Evolutionary conservation across 2,888 invertebrate genomes (phyloP).

Genomic region (Dolomedes plantarius): DNA sequence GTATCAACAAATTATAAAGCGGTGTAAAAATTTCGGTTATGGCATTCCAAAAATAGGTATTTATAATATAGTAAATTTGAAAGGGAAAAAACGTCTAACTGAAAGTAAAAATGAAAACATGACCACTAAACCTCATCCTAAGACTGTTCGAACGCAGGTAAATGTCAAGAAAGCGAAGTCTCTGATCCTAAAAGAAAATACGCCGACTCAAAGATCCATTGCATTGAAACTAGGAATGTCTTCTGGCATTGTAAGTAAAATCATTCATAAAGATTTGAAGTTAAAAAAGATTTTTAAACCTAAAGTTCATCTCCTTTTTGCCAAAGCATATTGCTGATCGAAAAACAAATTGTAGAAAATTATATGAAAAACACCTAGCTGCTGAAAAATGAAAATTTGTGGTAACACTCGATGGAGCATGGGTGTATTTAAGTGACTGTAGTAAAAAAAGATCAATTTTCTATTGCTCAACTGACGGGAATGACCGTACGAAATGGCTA

Average conservation of each 20-base stretch:
- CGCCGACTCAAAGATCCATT: slow-evolving; percentile 11
- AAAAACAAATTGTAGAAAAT: background rate
- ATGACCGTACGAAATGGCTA: slow-evolving; percentile 6
- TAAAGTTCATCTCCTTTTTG: slow-evolving; percentile 14
- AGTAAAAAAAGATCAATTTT: background rate
- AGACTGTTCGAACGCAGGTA: background rate
- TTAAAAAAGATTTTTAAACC: slow-evolving; percentile 2
- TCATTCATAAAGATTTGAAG: slow-evolving; percentile 7
- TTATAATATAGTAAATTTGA: slow-evolving; percentile 7
- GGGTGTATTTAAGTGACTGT: slow-evolving; percentile 2
- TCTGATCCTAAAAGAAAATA: background rate
- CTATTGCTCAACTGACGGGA: background rate
- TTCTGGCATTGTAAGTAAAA: background rate
- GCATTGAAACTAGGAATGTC: background rate
- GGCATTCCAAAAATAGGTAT: background rate
- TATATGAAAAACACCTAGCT: background rate
- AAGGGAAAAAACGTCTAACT: background rate
- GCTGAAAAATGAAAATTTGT: background rate
- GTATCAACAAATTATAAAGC: slow-evolving; percentile 7
- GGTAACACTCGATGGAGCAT: background rate
- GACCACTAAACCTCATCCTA: background rate
- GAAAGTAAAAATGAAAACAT: slow-evolving; percentile 11
- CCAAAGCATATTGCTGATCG: background rate
- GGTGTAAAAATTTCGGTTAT: background rate
- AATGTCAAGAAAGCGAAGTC: background rate